Percentiles rank a stretch among this genome's conserved stretches.
Evolutionary conservation across 1,140 invertebrate genomes (phyloP).

Genomic region (Aphelinus atriplicis): DNA sequence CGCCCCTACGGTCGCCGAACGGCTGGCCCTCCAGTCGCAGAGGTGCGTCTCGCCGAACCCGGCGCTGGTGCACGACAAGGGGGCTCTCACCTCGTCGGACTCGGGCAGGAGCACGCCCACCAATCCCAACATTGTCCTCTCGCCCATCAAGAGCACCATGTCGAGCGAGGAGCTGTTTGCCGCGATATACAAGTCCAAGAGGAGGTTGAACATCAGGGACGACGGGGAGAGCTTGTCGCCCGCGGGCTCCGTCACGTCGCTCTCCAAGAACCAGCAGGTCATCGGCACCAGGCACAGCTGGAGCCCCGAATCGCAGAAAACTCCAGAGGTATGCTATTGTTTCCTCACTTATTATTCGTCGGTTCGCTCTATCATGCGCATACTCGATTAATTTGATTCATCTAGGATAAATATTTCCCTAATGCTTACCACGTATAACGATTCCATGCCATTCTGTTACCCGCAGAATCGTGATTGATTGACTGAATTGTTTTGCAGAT

Average conservation of each 20-base stretch:
- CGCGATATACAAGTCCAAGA: constrained; percentile 81
- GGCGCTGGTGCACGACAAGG: neutral
- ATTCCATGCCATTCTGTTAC: too few relatives aligned
- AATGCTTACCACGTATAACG: too few relatives aligned
- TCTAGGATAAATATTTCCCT: too few relatives aligned
- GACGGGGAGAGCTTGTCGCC: constrained; percentile 68
- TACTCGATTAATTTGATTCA: too few relatives aligned
- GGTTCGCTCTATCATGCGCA: too few relatives aligned
- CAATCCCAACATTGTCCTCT: constrained; percentile 65
- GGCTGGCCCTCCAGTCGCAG: constrained; percentile 45
- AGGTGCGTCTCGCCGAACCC: constrained; percentile 45
- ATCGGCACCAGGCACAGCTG: constrained; percentile 60
- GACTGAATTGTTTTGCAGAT: constrained; percentile 45
- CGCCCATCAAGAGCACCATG: constrained; percentile 77
- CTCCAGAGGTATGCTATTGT: constrained; percentile 47
- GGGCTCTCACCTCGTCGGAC: constrained; percentile 13
- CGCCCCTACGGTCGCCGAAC: constrained; percentile 51
- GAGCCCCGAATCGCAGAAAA: constrained; percentile 59
- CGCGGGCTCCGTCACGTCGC: constrained; percentile 59
- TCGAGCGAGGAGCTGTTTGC: constrained; percentile 81
- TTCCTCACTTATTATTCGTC: neutral
- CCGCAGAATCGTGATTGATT: too few relatives aligned
- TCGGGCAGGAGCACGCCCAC: constrained; percentile 56
- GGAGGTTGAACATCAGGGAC: constrained; percentile 76
- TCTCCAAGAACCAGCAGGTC: constrained; percentile 43